Conservation (phyloP, 2,113 vertebrate species). For the Zosterops japonicus region DNA sequence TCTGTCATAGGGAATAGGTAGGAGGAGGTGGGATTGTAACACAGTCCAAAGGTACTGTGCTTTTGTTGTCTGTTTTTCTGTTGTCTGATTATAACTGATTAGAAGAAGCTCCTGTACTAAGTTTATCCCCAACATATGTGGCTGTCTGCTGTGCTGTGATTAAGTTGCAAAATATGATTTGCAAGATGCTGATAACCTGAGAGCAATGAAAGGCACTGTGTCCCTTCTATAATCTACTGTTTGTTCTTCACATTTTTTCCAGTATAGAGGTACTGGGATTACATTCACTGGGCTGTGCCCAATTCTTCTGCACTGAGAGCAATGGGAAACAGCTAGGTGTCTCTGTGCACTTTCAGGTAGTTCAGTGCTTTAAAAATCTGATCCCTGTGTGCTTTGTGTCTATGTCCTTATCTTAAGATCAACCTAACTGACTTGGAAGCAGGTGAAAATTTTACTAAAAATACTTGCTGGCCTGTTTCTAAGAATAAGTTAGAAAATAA, state of each 20-base stretch:
- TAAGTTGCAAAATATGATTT: not conserved
- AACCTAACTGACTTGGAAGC: not conserved
- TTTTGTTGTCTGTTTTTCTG: not conserved
- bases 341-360: conserved; percentile 58
- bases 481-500: not conserved
- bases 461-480: not conserved
- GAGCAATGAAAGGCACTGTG: not conserved
- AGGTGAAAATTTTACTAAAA: not conserved
- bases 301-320: not conserved
- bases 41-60: accelerated
- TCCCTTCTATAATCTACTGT: not conserved
- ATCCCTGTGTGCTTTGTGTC: not conserved
- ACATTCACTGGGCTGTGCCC: not conserved
- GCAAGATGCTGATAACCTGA: not conserved
- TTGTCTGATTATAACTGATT: not conserved
- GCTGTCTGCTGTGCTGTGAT: not conserved
- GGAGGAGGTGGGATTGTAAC: not conserved
- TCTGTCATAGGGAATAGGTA: not conserved
- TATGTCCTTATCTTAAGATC: not conserved
- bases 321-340: conserved; percentile 53
- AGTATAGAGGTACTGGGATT: not conserved
- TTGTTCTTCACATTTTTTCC: not conserved
- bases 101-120: not conserved
- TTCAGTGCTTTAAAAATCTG: conserved; percentile 30
- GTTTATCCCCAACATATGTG: accelerated